Conservation (phyloP, 2,888 invertebrate species). For the Nymphalis urticae region DNA sequence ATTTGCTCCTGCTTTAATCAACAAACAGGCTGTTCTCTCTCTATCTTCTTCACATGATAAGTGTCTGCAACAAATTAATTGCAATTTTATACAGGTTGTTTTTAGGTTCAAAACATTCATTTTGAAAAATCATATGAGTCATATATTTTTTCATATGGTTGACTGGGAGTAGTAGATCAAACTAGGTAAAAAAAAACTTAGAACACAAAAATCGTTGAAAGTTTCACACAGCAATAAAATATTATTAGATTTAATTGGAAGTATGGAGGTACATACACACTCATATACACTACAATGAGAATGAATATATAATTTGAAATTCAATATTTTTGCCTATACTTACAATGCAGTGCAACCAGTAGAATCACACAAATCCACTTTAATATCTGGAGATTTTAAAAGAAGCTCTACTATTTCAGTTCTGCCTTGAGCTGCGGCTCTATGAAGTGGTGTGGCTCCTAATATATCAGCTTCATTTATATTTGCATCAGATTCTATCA, state of each 20-base stretch:
- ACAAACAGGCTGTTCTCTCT: slow-evolving; percentile 83
- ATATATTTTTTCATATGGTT: no score
- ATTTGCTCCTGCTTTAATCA: slow-evolving; percentile 85
- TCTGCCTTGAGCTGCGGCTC: slow-evolving; percentile 90
- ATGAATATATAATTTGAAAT: no score
- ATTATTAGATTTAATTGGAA: no score
- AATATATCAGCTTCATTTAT: slow-evolving; percentile 83
- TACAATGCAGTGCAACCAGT: slow-evolving; percentile 89
- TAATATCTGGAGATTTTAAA: slow-evolving; percentile 76
- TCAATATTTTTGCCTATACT: slow-evolving; percentile 50
- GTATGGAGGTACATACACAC: no score
- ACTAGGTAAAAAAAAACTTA: no score
- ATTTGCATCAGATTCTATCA: slow-evolving; percentile 86
- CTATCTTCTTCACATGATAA: slow-evolving; percentile 91
- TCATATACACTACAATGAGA: no score
- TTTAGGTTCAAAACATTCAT: no score
- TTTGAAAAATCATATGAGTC: no score
- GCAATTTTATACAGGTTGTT: no score
- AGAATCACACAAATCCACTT: slow-evolving; percentile 83
- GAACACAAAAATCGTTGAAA: no score
- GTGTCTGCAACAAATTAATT: slow-evolving; percentile 81
- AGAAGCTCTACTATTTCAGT: slow-evolving; percentile 88
- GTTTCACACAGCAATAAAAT: no score
- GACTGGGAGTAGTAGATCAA: no score
- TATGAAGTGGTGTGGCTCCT: slow-evolving; percentile 82